Evolutionary conservation across 2,888 invertebrate species (phyloP).

Genomic region (Trichacis sp.): DNA sequence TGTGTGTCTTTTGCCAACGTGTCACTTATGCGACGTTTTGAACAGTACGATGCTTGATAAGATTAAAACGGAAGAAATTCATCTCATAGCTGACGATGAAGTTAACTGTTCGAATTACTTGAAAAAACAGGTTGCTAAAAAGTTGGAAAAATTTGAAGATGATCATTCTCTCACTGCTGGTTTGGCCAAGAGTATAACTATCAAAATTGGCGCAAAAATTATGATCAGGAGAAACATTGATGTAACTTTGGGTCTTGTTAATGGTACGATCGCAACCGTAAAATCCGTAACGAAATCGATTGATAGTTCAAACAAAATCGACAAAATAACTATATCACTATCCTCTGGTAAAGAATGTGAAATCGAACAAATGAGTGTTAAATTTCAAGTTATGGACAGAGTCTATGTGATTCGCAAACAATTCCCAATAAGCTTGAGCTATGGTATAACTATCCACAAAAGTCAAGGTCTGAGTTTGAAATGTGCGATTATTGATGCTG

Average conservation of each 20-base stretch:
- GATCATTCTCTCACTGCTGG: conserved; percentile 46
- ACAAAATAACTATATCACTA: conserved; percentile 31
- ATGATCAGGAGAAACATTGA: conserved; percentile 50
- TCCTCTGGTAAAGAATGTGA: conserved; percentile 22
- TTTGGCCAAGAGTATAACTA: conserved; percentile 41
- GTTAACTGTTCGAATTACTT: conserved; percentile 44
- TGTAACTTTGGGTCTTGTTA: too few relatives aligned
- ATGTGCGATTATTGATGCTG: conserved; percentile 36
- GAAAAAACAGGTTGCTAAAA: too few relatives aligned
- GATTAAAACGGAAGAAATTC: conserved; percentile 26
- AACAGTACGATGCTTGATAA: conserved; percentile 34
- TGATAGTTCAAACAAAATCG: conserved; percentile 12
- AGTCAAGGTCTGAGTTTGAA: conserved; percentile 39
- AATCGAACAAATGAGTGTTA: conserved; percentile 38
- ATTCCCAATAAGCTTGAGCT: conserved; percentile 38
- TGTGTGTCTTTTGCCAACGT: conserved; percentile 51
- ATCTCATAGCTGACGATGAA: conserved; percentile 31
- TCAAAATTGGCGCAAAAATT: conserved; percentile 21
- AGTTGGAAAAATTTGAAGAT: conserved; percentile 37
- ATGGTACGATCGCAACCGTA: conserved; percentile 46
- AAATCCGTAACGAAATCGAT: conserved; percentile 42
- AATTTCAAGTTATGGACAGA: too few relatives aligned
- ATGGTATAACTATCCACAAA: too few relatives aligned
- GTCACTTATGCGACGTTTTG: conserved; percentile 39
- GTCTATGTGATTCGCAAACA: too few relatives aligned